Base-by-base conservation (phyloP, 1,140 invertebrate genomes). In the Bombyx mandarina region DNA sequence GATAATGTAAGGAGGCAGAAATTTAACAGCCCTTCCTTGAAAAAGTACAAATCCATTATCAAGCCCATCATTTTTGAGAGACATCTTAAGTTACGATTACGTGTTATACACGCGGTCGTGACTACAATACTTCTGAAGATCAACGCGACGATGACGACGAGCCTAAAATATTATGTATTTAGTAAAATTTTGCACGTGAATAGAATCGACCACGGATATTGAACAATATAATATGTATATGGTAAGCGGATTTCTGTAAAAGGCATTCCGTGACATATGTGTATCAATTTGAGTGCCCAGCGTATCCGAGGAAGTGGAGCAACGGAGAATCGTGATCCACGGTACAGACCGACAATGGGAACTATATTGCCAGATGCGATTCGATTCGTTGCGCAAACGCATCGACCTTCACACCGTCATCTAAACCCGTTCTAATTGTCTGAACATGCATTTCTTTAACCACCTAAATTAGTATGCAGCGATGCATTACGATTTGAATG, bases 311-410 rank as follows among this genome's bases (percentile, higher is more conserved):
- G 54, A 60, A 66, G 51, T 61, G 61, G 58, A 60, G 58, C 65
- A 61, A 56, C 65, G 61, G 60, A 43, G 57, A 49, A 52, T 69
- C 69, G 69, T 72, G 69, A 72, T 65, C 47, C 53, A 62, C 66
- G 58, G 58, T 59, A 62, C 55, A 61, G 52, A 56, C 57, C 48
- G 50, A 71, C 66, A 73, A 70, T 70, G 63, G 59, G 65, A 67
- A 62, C 58, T 64, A 63, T 70, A 62, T 65, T 67, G 63, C 58
- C 52, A 73, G 65, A 63, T 67, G 61, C 61, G 56, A 60, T 65
- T 65, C 67, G 67, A 73, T 66, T 60, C 43, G 63, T 73, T 73
- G 67, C 66, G 65, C 57, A 73, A 73, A 46, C 47, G 48, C 4
- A 49, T 43, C 60, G 60, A 66, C 69, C 66, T 71, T 71, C 69